Evolutionary conservation across 2,888 invertebrate species (phyloP).

Genomic region (Aphodius granarius): DNA sequence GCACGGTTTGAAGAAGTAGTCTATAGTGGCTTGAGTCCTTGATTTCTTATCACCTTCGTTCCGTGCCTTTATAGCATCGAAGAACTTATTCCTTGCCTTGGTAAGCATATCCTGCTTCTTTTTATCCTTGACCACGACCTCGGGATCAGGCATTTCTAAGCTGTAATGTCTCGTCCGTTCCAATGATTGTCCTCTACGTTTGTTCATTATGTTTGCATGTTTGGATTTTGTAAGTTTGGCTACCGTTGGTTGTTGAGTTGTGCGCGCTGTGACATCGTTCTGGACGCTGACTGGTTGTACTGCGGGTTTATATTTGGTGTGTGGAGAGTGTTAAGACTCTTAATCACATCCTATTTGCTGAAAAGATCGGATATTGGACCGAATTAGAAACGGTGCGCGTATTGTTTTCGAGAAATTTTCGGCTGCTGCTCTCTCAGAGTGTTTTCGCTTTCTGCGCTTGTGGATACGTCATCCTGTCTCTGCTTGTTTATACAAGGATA

Average conservation of each 20-base stretch:
- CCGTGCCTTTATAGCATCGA: slow-evolving; percentile 39
- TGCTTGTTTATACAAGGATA: neutral
- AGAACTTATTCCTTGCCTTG: slow-evolving; percentile 48
- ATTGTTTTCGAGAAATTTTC: neutral
- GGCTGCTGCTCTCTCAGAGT: neutral
- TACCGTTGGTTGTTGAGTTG: neutral
- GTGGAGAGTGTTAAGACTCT: neutral
- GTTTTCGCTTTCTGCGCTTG: neutral
- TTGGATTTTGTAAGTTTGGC: neutral
- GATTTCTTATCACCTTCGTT: slow-evolving; percentile 44
- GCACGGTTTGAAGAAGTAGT: slow-evolving; percentile 55
- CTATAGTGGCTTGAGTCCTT: slow-evolving; percentile 54
- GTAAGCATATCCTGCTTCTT: slow-evolving; percentile 54
- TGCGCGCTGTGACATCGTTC: neutral
- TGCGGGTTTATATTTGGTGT: neutral
- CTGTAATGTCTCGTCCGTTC: slow-evolving; percentile 48
- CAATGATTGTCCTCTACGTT: slow-evolving; percentile 33
- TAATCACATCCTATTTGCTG: neutral
- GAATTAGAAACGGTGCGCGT: neutral
- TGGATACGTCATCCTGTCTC: neutral
- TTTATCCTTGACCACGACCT: slow-evolving; percentile 51
- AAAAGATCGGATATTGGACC: neutral
- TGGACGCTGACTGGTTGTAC: neutral
- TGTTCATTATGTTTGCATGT: neutral
- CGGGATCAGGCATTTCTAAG: slow-evolving; percentile 49